Conservation (phyloP, 92 coral and sea anemone genomes). For the Scolanthus callimorphus region DNA sequence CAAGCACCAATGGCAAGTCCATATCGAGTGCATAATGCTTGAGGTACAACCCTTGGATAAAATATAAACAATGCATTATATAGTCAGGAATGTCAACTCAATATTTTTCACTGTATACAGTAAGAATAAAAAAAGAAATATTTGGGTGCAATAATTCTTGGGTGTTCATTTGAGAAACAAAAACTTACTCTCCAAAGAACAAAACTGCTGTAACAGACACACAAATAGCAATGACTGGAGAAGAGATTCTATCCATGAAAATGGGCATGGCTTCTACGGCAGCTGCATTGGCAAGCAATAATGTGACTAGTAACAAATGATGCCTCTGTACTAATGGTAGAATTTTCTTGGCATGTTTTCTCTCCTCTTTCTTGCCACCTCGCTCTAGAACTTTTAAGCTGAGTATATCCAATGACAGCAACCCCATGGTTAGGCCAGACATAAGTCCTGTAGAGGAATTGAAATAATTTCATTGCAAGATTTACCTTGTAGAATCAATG, state of each 20-base stretch:
- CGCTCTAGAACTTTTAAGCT: constrained; percentile 90
- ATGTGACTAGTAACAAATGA: constrained; percentile 85
- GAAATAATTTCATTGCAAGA: too few relatives aligned
- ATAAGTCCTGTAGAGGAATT: constrained; percentile 76
- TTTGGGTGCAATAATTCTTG: too few relatives aligned
- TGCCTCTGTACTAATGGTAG: constrained; percentile 85
- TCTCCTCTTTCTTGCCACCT: constrained; percentile 87
- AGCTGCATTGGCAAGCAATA: constrained; percentile 90
- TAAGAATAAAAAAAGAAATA: too few relatives aligned
- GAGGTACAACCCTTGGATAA: constrained; percentile 76
- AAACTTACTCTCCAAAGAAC: constrained; percentile 96
- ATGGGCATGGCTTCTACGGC: constrained; percentile 98
- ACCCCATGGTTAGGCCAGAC: constrained; percentile 97
- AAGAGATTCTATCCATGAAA: constrained; percentile 89
- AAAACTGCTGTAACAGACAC: constrained; percentile 98
- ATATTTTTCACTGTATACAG: too few relatives aligned
- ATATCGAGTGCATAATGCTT: constrained; percentile 91
- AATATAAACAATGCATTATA: too few relatives aligned
- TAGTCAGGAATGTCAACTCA: too few relatives aligned
- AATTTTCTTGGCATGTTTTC: constrained; percentile 77
- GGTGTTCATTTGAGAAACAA: too few relatives aligned
- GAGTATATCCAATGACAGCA: constrained; percentile 86
- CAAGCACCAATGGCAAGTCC: constrained; percentile 93
- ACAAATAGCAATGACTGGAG: constrained; percentile 84
- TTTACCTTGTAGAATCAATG: too few relatives aligned